A percentile compares a stretch with the other conserved stretches of the same genome.
phyloP scores from a whole-genome alignment of 2,797 vertebrate genomes.

The Gambusia yucatana region DNA sequence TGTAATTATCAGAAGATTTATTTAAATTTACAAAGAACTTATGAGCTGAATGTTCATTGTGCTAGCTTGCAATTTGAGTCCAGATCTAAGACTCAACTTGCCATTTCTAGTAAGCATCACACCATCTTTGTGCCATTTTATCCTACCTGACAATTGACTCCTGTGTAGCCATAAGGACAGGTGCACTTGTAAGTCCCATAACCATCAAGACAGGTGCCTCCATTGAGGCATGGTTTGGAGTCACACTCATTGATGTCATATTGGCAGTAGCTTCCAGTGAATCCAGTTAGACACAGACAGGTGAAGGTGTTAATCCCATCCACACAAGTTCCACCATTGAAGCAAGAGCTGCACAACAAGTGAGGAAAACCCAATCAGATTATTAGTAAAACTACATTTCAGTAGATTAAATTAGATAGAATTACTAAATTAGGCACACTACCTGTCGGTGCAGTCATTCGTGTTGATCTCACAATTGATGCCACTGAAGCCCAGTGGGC shows the following conservation, averaged over 20 bases:
- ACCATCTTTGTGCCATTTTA: neutral
- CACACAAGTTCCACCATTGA: slow-evolving; percentile 93
- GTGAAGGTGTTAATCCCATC: slow-evolving; percentile 97
- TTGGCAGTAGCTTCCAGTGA: slow-evolving; percentile 97
- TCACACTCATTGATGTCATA: slow-evolving; percentile 96
- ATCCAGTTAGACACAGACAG: slow-evolving; percentile 90
- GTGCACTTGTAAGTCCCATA: slow-evolving; percentile 96
- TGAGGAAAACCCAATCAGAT: slow-evolving; percentile 1
- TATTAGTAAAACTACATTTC: neutral
- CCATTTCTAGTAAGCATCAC: neutral
- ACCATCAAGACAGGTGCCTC: slow-evolving; percentile 95
- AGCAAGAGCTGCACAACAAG: slow-evolving; percentile 88
- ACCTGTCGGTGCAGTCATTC: slow-evolving; percentile 98
- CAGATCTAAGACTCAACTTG: neutral
- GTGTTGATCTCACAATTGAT: slow-evolving; percentile 97
- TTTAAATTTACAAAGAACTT: neutral
- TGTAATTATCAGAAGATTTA: neutral
- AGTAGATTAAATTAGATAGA: neutral
- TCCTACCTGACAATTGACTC: slow-evolving; percentile 93
- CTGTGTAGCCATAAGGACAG: slow-evolving; percentile 94
- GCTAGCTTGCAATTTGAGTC: neutral
- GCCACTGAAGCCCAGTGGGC: slow-evolving; percentile 91
- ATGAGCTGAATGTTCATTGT: neutral
- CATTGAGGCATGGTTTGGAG: slow-evolving; percentile 93
- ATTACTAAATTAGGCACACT: slow-evolving; percentile 40